Evolutionary conservation across 1,140 invertebrate species (phyloP).

Genomic region (Ceratina australensis): DNA sequence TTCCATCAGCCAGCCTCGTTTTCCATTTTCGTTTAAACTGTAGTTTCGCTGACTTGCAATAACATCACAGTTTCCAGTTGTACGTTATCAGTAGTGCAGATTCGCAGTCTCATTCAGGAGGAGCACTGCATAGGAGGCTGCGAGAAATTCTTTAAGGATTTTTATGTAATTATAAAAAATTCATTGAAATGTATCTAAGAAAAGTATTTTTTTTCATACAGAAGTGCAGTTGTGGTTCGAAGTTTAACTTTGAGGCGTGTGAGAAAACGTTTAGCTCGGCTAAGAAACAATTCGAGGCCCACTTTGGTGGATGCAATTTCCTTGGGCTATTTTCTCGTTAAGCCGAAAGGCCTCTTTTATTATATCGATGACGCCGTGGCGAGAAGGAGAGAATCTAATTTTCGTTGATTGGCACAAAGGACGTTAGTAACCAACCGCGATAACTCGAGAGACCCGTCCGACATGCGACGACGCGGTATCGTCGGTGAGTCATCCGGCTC

Average conservation of each 20-base stretch:
- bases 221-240: too few relatives aligned
- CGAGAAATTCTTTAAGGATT: too few relatives aligned
- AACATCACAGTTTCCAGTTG: not conserved
- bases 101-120: too few relatives aligned
- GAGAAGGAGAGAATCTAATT: conserved; percentile 50
- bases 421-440: conserved; percentile 29
- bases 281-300: conserved; percentile 36
- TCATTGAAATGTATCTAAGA: too few relatives aligned
- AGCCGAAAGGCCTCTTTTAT: conserved; percentile 34
- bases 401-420: conserved; percentile 55
- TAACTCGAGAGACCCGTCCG: conserved; percentile 37
- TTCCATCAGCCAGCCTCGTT: conserved; percentile 20
- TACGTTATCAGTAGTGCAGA: too few relatives aligned
- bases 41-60: not conserved
- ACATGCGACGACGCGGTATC: not conserved
- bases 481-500: conserved; percentile 21
- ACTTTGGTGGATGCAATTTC: conserved; percentile 24
- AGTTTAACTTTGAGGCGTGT: too few relatives aligned
- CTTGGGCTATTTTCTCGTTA: conserved; percentile 35
- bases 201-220: too few relatives aligned
- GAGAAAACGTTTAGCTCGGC: too few relatives aligned
- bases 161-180: too few relatives aligned
- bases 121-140: too few relatives aligned
- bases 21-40: conserved; percentile 19
- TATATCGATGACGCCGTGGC: conserved; percentile 14